Base-by-base conservation (phyloP, 2,113 vertebrate species). In the Hemicordylus capensis region DNA sequence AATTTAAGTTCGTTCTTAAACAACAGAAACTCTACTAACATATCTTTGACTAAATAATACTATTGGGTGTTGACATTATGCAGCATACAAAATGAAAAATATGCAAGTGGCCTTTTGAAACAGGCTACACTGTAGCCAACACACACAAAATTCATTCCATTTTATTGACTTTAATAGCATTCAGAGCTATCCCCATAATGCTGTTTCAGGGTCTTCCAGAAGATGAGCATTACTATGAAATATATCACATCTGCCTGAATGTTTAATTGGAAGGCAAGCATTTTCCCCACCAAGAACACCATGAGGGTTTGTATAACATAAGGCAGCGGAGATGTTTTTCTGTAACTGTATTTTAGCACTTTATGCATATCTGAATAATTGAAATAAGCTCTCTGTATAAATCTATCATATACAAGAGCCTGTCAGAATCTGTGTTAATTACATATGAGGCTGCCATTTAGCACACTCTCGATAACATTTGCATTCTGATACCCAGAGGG, bases 391-490 rank as follows among this genome's bases (percentile, higher is more conserved):
- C 85, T 63, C 85, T 59, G 76, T 86, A 74, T 81, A 90, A 80
- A 93, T 42, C 76, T 7, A 58, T 84, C 87, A 76, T 86, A 93
- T 70, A 78, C 89, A 90, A 74, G 75, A 70, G 76, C 80, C 73
- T 85, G 87, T 89, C 79, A 75, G 86, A 48, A 72, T 90, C 54
- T 84, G 76, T 67, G 84, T 80, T 92, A 92, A 92, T 1, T 84
- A 83, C 87, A 94, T 48, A 89, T 8, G 28, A 58, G 87, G 85
- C 84, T 83, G 86, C 89, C 87, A 93, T 91, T 69, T 93, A 88
- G 93, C 93, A 86, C n/a, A 46, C 7, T 78, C 92, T 92, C 90
- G 63, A 91, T 79, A 93, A 89, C 48, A 94, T 88, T 87, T 92
- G 81, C 58, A 93, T 91, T 93, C 74, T 81, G 79, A 89, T 31